Evolutionary conservation across 2,797 vertebrate genomes (phyloP), one percentile per base, ranked within the genome.

Genomic region (Muraenolepis orangiensis): DNA sequence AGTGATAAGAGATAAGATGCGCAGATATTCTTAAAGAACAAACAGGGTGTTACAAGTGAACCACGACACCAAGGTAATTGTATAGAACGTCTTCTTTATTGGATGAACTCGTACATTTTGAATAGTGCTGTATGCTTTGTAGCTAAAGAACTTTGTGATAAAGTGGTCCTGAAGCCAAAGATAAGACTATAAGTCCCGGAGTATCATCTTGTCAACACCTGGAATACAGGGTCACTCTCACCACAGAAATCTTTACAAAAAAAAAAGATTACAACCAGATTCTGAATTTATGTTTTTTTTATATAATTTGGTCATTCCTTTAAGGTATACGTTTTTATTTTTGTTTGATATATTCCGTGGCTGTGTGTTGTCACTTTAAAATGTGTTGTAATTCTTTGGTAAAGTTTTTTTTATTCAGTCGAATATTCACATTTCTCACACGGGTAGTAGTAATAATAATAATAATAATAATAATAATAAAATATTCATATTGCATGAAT

Each of bases 11-110:
- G n/a, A n/a, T n/a, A n/a, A n/a, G n/a, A n/a, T n/a, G n/a, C n/a
- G n/a, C n/a, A n/a, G n/a, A n/a, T n/a, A n/a, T n/a, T 4, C 28
- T 30, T 26, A 29, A 16, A 29, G 11, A 38, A 36, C 69, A 26
- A 23, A 26, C 57, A 64, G 3, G n/a, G 26, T 26, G 14, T 7
- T 32, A 40, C 31, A 38, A 85, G 86, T 71, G 57, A 88, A 87
- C 57, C 46, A 66, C 72, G 76, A 84, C 72, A 70, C 72, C 11
- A 32, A 28, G 70, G 68, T 85, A 74, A 66, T 77, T 86, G 81
- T 88, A 89, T 83, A 86, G 75, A 88, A 89, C 84, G 72, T 87
- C 86, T 91, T 84, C 80, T 93, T 93, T 93, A 94, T 93, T 94
- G 72, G 73, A 88, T 91, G 87, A 88, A 87, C 72, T 89, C 82